A percentile compares a stretch with the other conserved stretches of the same genome.
Conservation (phyloP, 2,888 invertebrate genomes). For the Ochropacha duplaris region DNA sequence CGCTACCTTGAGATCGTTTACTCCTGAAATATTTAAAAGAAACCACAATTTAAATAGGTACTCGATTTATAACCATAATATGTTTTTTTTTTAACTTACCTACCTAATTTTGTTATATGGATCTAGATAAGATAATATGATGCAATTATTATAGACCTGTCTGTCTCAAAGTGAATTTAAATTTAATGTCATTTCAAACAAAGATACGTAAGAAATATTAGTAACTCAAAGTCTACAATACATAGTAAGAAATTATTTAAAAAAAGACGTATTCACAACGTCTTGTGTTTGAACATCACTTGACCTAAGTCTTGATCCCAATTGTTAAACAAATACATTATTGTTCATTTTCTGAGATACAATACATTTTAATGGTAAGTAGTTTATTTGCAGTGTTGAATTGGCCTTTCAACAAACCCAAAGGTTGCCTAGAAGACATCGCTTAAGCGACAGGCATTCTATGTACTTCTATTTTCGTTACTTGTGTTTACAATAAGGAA, state of each 20-base stretch:
- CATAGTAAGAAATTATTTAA: neutral
- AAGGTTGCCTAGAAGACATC: too few relatives aligned
- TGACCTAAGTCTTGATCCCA: neutral
- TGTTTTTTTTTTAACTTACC: too few relatives aligned
- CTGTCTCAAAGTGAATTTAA: neutral
- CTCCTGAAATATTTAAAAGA: conserved; percentile 65
- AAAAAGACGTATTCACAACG: too few relatives aligned
- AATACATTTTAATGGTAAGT: neutral
- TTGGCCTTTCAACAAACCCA: too few relatives aligned
- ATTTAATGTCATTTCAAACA: neutral
- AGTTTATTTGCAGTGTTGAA: neutral
- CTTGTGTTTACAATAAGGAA: too few relatives aligned
- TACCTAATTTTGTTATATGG: too few relatives aligned
- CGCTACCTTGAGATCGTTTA: conserved; percentile 90
- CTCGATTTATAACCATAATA: too few relatives aligned
- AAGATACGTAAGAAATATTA: neutral
- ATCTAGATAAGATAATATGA: too few relatives aligned
- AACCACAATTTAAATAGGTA: too few relatives aligned
- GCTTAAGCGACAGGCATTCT: too few relatives aligned
- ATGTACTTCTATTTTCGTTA: too few relatives aligned
- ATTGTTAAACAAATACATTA: neutral
- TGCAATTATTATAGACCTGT: neutral
- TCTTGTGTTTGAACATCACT: neutral
- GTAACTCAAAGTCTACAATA: neutral
- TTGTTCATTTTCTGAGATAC: neutral